Evolutionary conservation across 2,888 invertebrate genomes (phyloP), one percentile per base, ranked within the genome.

Genomic region (Drosophila paranaensis): DNA sequence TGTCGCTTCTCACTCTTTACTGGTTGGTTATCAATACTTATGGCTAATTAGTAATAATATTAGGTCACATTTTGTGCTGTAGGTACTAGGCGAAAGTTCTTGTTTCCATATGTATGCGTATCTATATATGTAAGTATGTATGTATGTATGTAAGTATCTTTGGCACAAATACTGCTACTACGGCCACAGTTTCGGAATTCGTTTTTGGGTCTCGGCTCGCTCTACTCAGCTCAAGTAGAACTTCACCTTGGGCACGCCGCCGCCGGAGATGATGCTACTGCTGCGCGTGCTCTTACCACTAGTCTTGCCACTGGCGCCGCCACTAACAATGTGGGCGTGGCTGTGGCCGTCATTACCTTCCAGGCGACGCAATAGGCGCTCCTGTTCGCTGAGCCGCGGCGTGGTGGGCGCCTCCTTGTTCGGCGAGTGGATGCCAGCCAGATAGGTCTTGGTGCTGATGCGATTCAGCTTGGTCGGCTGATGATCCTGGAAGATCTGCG

Each of bases 401-500:
- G 92, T 91, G 37, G 91, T 91, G 3, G 91, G 91, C 65, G 89
- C 79, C 14, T 92, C 91, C 61, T 90, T 90, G 66, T 90, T 91
- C 6, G 91, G 89, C 30, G 91, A 88, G 66, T 93, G 93, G 11
- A 93, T 79, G 16, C 90, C 92, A 2, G 93, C 80, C 57, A 92
- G 60, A 68, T 80, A 90, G 16, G 89, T 86, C 76, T 91, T 92
- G 9, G 92, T 92, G 70, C 79, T 90, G 42, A 91, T 92, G 61
- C 92, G 90, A 60, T 88, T 91, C 58, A 93, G 65, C 76, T 93
- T 92, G 10, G 93, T 91, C 6, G 93, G 92, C 79, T 93, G 93
- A 81, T 93, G 92, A 62, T 93, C 93, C 79, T 93, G 91, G 82
- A 93, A 93, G 68, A 93, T 93, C 82, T 93, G 93, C 64, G 93